A percentile compares a stretch with the other conserved stretches of the same genome.
These are phyloP conservation scores for Drosophila demipolita DNA, from an alignment of 2,888 invertebrate species.

Conservation along the genomic window DNA sequence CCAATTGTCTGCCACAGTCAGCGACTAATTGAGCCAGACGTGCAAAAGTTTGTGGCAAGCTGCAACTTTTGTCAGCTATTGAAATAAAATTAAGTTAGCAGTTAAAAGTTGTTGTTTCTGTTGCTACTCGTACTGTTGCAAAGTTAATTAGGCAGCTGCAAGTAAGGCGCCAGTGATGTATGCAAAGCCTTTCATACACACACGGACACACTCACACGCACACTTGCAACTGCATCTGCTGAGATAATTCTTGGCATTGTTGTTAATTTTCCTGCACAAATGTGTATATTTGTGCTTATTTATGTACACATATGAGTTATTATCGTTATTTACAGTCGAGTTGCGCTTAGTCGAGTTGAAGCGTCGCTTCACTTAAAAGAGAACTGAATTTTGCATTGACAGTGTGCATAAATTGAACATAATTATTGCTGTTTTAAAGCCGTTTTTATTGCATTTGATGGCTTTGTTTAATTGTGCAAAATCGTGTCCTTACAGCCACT, in stretches of 20 bases:
- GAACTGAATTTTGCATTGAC: conserved; percentile 13
- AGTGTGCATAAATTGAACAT: conserved; percentile 34
- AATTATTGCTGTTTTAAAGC: conserved; percentile 54
- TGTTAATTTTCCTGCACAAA: conserved; percentile 22
- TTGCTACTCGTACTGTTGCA: conserved; percentile 13
- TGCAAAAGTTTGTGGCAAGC: conserved; percentile 35
- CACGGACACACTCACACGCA: neutral
- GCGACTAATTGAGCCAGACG: conserved; percentile 49
- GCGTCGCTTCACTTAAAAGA: neutral
- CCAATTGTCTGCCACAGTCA: conserved; percentile 47
- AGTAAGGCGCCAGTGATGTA: conserved; percentile 36
- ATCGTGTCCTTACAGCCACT: conserved; percentile 4
- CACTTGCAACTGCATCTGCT: conserved; percentile 15
- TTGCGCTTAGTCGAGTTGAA: conserved; percentile 4
- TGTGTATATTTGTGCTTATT: neutral
- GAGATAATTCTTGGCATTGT: conserved; percentile 38
- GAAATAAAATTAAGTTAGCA: conserved; percentile 49
- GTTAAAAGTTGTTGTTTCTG: neutral
- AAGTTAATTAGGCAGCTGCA: conserved; percentile 64
- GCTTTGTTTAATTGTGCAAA: conserved; percentile 42
- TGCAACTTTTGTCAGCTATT: conserved; percentile 49
- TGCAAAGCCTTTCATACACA: conserved; percentile 33
- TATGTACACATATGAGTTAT: conserved; percentile 20
- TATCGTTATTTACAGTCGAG: conserved; percentile 36
- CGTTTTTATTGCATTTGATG: conserved; percentile 46